Conservation (phyloP, 2,113 vertebrate species). For the Oxyruncus cristatus region DNA sequence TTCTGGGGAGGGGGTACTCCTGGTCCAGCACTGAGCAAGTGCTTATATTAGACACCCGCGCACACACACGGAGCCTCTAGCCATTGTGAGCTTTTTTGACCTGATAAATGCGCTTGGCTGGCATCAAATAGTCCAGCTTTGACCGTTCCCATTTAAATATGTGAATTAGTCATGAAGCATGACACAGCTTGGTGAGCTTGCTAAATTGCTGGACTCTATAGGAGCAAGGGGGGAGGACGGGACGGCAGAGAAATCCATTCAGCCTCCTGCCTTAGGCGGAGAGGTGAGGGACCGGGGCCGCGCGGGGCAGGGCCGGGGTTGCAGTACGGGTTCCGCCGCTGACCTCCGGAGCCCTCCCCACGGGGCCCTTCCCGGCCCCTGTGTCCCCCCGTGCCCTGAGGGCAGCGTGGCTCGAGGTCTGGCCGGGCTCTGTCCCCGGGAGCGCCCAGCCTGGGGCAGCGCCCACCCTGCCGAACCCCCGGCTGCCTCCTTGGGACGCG, state of each 20-base stretch:
- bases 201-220: constrained; percentile 81
- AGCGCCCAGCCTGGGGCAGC: background rate
- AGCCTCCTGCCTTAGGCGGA: constrained; percentile 63
- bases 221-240: constrained; percentile 50
- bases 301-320: background rate
- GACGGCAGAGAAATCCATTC: constrained; percentile 66
- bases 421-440: too few species aligned
- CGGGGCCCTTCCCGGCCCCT: background rate
- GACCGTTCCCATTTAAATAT: constrained; percentile 87
- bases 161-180: constrained; percentile 91
- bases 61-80: constrained; percentile 67
- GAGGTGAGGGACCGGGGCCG: constrained; percentile 65
- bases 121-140: constrained; percentile 86
- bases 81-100: constrained; percentile 86
- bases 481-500: background rate
- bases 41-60: constrained; percentile 41
- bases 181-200: constrained; percentile 85
- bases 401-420: background rate
- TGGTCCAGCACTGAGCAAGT: constrained; percentile 59
- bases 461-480: background rate
- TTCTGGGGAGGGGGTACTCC: background rate
- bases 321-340: background rate
- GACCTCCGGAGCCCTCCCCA: background rate
- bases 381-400: background rate
- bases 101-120: constrained; percentile 89